Conservation (phyloP, 2,797 vertebrate genomes). For the Lagocephalus sceleratus region DNA sequence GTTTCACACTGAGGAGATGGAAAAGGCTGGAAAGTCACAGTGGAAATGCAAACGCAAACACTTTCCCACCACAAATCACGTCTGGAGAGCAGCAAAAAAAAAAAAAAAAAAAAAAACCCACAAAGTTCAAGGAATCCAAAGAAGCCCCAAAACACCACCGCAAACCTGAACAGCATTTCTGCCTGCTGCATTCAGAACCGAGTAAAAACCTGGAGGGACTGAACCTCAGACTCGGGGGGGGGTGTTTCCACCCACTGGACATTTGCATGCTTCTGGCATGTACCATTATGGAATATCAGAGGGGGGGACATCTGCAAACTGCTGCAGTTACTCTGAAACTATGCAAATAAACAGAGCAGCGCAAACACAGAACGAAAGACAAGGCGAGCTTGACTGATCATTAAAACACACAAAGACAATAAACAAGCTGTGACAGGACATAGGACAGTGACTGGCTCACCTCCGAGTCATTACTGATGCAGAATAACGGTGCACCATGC, state of each 20-base stretch:
- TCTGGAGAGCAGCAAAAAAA: conserved; percentile 9
- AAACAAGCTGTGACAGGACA: conserved; percentile 77
- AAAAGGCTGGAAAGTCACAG: too few relatives aligned
- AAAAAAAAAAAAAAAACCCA: too few relatives aligned
- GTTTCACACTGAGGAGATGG: too few relatives aligned
- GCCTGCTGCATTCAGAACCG: too few relatives aligned
- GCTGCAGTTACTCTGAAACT: conserved; percentile 17
- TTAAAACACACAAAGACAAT: conserved; percentile 73
- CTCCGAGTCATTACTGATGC: conserved; percentile 4
- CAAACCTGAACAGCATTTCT: too few relatives aligned
- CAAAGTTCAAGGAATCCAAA: too few relatives aligned
- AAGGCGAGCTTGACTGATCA: conserved; percentile 43
- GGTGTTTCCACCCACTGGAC: conserved; percentile 16
- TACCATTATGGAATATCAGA: conserved; percentile 10
- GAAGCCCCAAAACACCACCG: too few relatives aligned
- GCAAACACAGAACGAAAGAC: conserved; percentile 66
- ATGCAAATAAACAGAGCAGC: conserved; percentile 37
- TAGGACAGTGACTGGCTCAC: conserved; percentile 70
- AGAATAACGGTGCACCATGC: conserved; percentile 36
- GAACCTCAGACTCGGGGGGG: conserved; percentile 7
- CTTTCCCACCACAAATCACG: too few relatives aligned
- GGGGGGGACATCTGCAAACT: conserved; percentile 8
- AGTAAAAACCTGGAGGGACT: too few relatives aligned
- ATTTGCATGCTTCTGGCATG: conserved; percentile 14
- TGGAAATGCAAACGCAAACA: too few relatives aligned